A percentile compares a stretch with the other conserved stretches of the same genome.
These are phyloP conservation scores for Narcine bancroftii DNA, from an alignment of 2,113 vertebrate species.

Conservation along the genomic window DNA sequence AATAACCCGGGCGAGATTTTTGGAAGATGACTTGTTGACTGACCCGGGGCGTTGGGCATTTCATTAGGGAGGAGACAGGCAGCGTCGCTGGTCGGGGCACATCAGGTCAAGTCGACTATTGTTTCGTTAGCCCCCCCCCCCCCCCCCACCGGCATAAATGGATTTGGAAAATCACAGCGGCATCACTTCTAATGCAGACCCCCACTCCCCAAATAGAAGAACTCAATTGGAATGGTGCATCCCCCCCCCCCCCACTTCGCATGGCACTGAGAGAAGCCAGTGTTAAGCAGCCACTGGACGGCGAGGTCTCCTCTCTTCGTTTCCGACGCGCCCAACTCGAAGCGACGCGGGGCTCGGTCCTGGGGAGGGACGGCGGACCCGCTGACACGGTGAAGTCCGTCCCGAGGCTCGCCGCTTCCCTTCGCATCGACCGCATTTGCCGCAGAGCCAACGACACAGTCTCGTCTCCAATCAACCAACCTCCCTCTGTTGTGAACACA, in stretches of 20 bases:
- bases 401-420: not conserved
- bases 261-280: not conserved
- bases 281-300: not conserved
- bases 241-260: too few species aligned
- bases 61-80: not conserved
- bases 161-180: not conserved
- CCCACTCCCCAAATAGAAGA: too few species aligned
- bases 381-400: not conserved
- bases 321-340: not conserved
- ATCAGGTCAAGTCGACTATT: not conserved
- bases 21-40: not conserved
- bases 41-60: not conserved
- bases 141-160: not conserved
- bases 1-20: too few species aligned
- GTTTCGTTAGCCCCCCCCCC: not conserved
- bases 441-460: not conserved
- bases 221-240: too few species aligned
- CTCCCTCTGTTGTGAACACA: not conserved
- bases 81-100: not conserved
- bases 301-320: not conserved
- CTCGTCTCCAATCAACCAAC: not conserved
- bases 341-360: too few species aligned
- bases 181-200: not conserved
- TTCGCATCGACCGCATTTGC: not conserved
- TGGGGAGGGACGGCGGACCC: not conserved